Base-by-base conservation (phyloP, 1,140 invertebrate genomes). In the Oppia nitens region DNA sequence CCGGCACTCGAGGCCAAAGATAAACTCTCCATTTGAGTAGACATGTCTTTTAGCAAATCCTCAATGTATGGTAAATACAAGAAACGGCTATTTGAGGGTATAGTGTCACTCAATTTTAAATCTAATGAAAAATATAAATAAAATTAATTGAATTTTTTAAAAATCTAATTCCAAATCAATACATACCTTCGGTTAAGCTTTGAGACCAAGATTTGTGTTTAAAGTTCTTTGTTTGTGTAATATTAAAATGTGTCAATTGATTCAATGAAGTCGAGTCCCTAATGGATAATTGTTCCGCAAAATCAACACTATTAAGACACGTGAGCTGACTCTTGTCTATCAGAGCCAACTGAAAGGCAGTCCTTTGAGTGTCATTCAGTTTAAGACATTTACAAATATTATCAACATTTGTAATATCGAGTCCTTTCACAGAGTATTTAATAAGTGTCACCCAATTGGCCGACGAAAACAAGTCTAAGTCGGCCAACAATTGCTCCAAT, bases 401-500 rank as follows among this genome's bases (percentile, higher is more conserved):
- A 9, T 4, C 25, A 20, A 53, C 25, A 26, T 25, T 21, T 3
- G 11, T 21, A 25, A 20, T 9, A 3, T 25, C n/a, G 20, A 17
- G 9, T 11, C 17, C 25, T 6, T 53, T 53, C 3, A 53, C 11
- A 17, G 52, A 3, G 20, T 9, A 23, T 23, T 28, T 9, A 25
- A 53, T 28, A 9, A 53, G 20, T 11, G 52, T 24, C 3, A 23
- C 24, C 12, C n/a, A 53, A 25, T 53, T 53, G 14, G 52, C 9
- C 25, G 3, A 25, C 25, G 25, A 53, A 53, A 53, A 53, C 9
- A 9, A 9, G 20, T 25, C 52, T 6, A 53, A 25, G 27, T 53
- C 52, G 9, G 52, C 14, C 21, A 24, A 53, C 25, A 53, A 27
- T 53, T 53, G 52, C 52, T 53, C 21, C 20, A 53, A 53, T 28